A percentile compares a stretch with the other conserved stretches of the same genome.
These are phyloP conservation scores for Didymodactylos carnosus DNA, from an alignment of 2,888 invertebrate species.

Conservation along the genomic window DNA sequence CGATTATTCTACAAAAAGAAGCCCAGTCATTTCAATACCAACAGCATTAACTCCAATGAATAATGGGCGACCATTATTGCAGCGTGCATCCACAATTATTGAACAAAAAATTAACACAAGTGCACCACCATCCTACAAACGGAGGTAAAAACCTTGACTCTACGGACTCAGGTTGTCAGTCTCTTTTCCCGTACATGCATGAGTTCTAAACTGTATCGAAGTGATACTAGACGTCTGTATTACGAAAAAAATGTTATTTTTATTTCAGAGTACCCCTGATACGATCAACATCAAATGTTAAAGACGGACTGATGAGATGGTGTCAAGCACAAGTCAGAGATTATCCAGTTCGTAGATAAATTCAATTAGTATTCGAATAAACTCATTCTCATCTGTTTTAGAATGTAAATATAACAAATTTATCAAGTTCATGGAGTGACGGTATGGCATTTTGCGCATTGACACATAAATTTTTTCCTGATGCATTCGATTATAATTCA, in stretches of 20 bases:
- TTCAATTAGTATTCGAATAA: background rate
- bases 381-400: constrained; percentile 30
- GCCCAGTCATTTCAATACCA: too few relatives aligned
- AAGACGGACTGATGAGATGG: background rate
- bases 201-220: too few relatives aligned
- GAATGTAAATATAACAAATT: constrained; percentile 46
- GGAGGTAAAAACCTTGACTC: background rate
- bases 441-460: constrained; percentile 97
- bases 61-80: background rate
- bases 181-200: too few relatives aligned
- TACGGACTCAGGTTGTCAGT: too few relatives aligned
- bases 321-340: background rate
- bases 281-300: background rate
- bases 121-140: background rate
- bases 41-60: background rate
- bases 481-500: constrained; percentile 78
- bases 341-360: background rate
- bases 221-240: too few relatives aligned
- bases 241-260: background rate
- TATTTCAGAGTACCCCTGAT: background rate
- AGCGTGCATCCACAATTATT: background rate
- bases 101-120: background rate
- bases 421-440: background rate
- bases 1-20: too few relatives aligned
- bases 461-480: constrained; percentile 88